These are phyloP conservation scores for Gymnobelideus leadbeateri DNA, from an alignment of 2,113 vertebrate genomes.

Conservation along the genomic window DNA sequence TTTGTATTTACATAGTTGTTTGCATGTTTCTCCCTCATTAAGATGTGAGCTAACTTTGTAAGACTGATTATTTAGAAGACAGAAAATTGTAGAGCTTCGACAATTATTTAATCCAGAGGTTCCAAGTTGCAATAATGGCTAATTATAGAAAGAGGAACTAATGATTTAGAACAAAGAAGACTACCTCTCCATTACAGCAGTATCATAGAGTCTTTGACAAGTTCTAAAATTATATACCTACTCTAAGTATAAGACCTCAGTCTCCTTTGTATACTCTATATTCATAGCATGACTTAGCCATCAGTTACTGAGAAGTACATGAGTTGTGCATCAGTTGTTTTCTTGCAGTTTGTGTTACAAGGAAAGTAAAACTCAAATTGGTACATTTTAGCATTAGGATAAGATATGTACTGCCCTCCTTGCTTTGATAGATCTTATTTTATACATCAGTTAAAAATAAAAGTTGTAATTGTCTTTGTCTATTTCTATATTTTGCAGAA, in stretches of 20 bases:
- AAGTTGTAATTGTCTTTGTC: constrained; percentile 5
- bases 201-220: neutral
- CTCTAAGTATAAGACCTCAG: neutral
- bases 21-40: neutral
- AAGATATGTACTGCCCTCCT: rapidly evolving
- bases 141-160: neutral
- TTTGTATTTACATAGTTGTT: neutral
- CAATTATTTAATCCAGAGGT: neutral
- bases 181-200: neutral
- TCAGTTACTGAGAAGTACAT: neutral
- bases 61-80: neutral
- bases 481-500: constrained; percentile 85
- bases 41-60: neutral
- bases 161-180: neutral
- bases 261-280: neutral
- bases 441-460: constrained; percentile 49
- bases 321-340: neutral
- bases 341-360: neutral
- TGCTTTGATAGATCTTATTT: neutral
- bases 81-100: neutral
- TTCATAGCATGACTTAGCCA: neutral
- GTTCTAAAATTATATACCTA: neutral
- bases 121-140: neutral
- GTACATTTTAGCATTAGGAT: neutral
- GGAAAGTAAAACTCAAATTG: neutral